Evolutionary conservation across 2,797 vertebrate species (phyloP).

Genomic region (Acipenser ruthenus): DNA sequence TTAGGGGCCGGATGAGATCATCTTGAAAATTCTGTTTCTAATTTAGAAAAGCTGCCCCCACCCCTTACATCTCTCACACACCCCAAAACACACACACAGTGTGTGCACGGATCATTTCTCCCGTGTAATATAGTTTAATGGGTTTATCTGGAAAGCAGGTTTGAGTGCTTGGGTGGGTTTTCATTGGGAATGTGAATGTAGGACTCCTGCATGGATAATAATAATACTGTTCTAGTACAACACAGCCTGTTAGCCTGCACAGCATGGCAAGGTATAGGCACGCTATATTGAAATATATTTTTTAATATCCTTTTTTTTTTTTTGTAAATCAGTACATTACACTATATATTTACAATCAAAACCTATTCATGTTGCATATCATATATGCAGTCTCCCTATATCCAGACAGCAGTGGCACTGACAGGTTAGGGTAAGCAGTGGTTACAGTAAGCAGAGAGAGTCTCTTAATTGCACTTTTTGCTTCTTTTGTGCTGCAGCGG

Average conservation of each 20-base stretch:
- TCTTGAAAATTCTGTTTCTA: conserved; percentile 34
- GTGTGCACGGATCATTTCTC: background rate
- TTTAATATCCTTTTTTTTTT: no score
- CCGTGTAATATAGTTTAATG: background rate
- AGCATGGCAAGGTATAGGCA: background rate
- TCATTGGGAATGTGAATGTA: background rate
- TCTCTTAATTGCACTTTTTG: background rate
- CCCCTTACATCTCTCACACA: background rate
- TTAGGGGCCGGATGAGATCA: conserved; percentile 24
- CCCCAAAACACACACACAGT: background rate
- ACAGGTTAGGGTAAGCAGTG: no score
- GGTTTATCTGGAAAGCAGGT: background rate
- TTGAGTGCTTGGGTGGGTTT: background rate
- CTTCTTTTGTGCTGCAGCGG: background rate
- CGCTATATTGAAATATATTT: background rate
- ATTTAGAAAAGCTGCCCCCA: conserved; percentile 11
- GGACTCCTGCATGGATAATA: no score
- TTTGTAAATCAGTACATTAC: no score
- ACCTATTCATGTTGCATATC: no score
- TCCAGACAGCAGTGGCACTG: no score
- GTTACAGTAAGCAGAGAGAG: no score
- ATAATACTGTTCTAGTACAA: background rate
- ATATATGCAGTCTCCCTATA: no score
- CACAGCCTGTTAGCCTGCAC: background rate
- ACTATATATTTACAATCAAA: no score